These are phyloP conservation scores for Thumatha senex DNA, from an alignment of 2,888 invertebrate species.

Conservation along the genomic window DNA sequence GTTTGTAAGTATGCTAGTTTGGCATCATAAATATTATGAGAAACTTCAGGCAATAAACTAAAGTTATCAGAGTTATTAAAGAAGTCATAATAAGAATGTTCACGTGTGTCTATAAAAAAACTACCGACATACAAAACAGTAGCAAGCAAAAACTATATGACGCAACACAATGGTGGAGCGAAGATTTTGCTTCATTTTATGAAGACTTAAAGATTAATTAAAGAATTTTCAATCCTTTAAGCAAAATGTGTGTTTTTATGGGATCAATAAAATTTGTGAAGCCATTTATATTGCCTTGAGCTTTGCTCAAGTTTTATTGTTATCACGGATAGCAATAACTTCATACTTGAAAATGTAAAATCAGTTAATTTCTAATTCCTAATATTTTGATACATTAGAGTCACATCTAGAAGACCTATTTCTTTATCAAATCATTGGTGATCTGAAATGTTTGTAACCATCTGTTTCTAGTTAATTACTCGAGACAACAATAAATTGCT, in stretches of 20 bases:
- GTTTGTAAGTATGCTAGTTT: no score
- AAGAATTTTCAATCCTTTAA: background rate
- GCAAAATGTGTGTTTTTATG: background rate
- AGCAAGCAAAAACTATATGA: conserved; percentile 26
- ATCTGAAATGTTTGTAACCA: no score
- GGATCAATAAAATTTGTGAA: background rate
- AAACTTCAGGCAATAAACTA: background rate
- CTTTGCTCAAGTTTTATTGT: no score
- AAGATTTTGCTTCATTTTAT: conserved; percentile 9
- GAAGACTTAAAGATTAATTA: background rate
- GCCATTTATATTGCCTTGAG: background rate
- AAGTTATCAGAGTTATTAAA: conserved; percentile 16
- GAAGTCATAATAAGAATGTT: conserved; percentile 9
- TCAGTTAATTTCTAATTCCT: no score
- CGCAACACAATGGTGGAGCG: conserved; percentile 16
- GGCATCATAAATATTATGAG: no score
- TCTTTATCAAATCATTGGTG: background rate
- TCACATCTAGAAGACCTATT: no score
- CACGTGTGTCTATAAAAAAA: conserved; percentile 10
- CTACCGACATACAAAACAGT: conserved; percentile 12
- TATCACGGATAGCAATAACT: no score
- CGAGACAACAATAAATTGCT: background rate
- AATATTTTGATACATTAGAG: no score
- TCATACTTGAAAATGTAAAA: no score
- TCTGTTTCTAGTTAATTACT: background rate